Percentiles rank a stretch among this genome's conserved stretches.
These are phyloP conservation scores for Zapus hudsonius DNA, from an alignment of 2,113 vertebrate genomes.

Conservation along the genomic window DNA sequence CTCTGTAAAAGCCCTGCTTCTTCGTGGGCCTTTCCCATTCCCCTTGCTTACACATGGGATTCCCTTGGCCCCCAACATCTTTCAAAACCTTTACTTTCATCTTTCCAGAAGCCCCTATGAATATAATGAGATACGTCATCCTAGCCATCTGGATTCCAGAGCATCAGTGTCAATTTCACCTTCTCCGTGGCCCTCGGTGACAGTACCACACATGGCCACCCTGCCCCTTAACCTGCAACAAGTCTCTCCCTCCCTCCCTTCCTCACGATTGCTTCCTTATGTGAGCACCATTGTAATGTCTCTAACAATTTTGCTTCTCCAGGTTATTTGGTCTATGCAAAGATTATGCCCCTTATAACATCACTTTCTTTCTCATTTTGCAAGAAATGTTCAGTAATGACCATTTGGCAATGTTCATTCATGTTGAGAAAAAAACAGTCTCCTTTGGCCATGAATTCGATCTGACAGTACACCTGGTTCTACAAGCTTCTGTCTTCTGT, in stretches of 20 bases:
- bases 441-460: slow-evolving; percentile 28
- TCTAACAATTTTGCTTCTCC: background rate
- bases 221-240: background rate
- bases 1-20: too few relatives aligned
- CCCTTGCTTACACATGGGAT: background rate
- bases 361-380: slow-evolving; percentile 25
- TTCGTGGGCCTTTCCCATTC: too few relatives aligned
- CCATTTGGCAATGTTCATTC: slow-evolving; percentile 34
- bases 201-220: background rate
- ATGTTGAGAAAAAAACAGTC: slow-evolving; percentile 18
- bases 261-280: slow-evolving; percentile 17
- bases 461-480: background rate
- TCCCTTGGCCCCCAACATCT: background rate
- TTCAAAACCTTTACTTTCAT: slow-evolving; percentile 9
- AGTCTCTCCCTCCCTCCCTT: background rate
- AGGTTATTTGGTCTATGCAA: background rate
- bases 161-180: background rate
- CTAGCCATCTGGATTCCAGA: background rate
- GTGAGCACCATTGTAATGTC: background rate
- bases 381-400: slow-evolving; percentile 2
- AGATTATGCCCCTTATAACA: slow-evolving; percentile 22
- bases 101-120: background rate
- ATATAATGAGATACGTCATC: background rate
- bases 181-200: background rate
- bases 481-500: background rate